These are phyloP conservation scores for Hoplodrina ambigua DNA, from an alignment of 2,888 invertebrate genomes.

Conservation along the genomic window DNA sequence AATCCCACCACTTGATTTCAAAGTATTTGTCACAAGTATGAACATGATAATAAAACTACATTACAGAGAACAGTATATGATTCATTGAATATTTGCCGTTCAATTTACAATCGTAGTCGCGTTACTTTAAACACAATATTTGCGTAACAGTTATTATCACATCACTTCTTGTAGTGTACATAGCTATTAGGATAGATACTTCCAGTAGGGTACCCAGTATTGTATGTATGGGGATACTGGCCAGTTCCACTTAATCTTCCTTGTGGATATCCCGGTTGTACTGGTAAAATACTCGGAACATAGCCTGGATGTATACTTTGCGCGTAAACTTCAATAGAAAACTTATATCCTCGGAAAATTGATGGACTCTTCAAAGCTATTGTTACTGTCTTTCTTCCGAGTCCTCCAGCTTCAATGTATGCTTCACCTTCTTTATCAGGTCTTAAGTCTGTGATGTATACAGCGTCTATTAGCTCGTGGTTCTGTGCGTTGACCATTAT, in stretches of 20 bases:
- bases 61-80: not conserved
- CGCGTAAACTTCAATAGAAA: slow-evolving; percentile 81
- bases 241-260: slow-evolving; percentile 40
- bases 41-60: too few relatives aligned
- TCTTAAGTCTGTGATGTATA: slow-evolving; percentile 80
- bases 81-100: not conserved
- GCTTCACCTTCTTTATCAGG: slow-evolving; percentile 83
- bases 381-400: slow-evolving; percentile 80
- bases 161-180: slow-evolving; percentile 41
- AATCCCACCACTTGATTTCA: too few relatives aligned
- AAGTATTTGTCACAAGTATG: too few relatives aligned
- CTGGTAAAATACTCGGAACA: slow-evolving; percentile 5
- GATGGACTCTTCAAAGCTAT: slow-evolving; percentile 81
- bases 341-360: slow-evolving; percentile 82
- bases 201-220: slow-evolving; percentile 35
- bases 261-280: slow-evolving; percentile 30
- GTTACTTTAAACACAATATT: slow-evolving; percentile 2
- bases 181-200: slow-evolving; percentile 40
- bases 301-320: slow-evolving; percentile 65
- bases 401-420: slow-evolving; percentile 79
- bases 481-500: slow-evolving; percentile 74
- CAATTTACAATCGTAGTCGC: slow-evolving; percentile 4
- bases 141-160: slow-evolving; percentile 13
- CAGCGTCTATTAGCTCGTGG: slow-evolving; percentile 79
- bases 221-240: slow-evolving; percentile 28